Evolutionary conservation across 1,140 invertebrate species (phyloP).

Genomic region (Mactra quadrangularis): DNA sequence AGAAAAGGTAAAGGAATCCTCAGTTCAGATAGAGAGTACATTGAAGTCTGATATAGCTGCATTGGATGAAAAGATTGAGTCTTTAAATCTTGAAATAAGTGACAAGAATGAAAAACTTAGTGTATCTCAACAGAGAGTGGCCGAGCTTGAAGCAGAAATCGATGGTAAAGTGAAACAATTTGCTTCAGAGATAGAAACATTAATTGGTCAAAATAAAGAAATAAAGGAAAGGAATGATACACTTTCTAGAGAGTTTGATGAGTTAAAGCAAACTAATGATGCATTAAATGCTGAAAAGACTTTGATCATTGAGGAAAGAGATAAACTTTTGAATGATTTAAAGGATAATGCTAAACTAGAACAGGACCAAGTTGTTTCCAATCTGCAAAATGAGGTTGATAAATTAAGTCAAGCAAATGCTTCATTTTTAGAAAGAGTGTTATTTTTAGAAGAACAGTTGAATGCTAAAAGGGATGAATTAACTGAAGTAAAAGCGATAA

Average conservation of each 20-base stretch:
- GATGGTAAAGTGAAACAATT: conserved; percentile 33
- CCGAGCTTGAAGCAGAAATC: conserved; percentile 55
- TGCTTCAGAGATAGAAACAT: not conserved
- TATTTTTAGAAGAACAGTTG: not conserved
- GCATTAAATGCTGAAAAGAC: conserved; percentile 8
- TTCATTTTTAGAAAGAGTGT: not conserved
- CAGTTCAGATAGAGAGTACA: conserved; percentile 1
- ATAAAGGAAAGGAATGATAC: not conserved
- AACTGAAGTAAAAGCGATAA: not conserved
- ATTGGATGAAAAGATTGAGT: conserved; percentile 19
- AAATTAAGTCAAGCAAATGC: not conserved
- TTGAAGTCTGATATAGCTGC: not conserved
- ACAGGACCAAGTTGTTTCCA: not conserved
- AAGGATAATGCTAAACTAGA: conserved; percentile 1
- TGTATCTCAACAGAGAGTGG: not conserved
- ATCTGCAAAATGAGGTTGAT: conserved; percentile 18
- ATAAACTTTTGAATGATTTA: conserved; percentile 21
- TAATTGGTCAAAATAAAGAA: not conserved
- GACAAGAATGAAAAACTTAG: conserved; percentile 23
- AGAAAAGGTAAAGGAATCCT: not conserved
- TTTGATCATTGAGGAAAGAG: conserved; percentile 39
- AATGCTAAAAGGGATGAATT: not conserved
- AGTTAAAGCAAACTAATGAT: not conserved
- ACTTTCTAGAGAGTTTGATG: not conserved
- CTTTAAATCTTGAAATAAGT: conserved; percentile 28